These are phyloP conservation scores for Chrysina gloriosa DNA, from an alignment of 2,888 invertebrate species.

Conservation along the genomic window DNA sequence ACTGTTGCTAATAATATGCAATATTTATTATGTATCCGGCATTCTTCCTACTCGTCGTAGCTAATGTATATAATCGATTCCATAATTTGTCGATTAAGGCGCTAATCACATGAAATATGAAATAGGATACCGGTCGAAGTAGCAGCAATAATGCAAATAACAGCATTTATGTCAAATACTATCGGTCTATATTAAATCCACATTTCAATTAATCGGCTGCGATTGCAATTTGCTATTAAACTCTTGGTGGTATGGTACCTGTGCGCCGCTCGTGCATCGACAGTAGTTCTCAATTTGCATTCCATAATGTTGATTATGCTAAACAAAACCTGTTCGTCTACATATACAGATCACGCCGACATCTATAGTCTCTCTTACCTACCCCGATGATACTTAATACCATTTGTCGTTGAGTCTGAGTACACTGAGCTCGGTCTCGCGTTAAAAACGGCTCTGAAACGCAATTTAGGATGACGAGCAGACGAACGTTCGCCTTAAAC, in stretches of 20 bases:
- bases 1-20: not conserved
- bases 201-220: conserved; percentile 50
- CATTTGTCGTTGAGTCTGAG: conserved; percentile 1
- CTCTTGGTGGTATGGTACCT: conserved; percentile 38
- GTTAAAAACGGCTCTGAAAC: not conserved
- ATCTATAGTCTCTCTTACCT: not conserved
- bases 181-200: conserved; percentile 31
- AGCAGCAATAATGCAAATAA: conserved; percentile 20
- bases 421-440: not conserved
- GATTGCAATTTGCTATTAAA: conserved; percentile 48
- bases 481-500: too few relatives aligned
- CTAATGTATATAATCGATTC: conserved; percentile 20
- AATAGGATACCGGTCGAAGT: conserved; percentile 4
- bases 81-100: conserved; percentile 20
- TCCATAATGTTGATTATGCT: conserved; percentile 36
- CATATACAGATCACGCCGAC: not conserved
- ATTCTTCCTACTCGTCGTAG: conserved; percentile 4
- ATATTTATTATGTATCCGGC: not conserved
- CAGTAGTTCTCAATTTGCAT: conserved; percentile 40
- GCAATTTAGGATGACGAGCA: not conserved
- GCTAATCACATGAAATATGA: conserved; percentile 27
- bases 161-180: conserved; percentile 32
- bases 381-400: conserved; percentile 7
- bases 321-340: conserved; percentile 39
- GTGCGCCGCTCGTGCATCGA: conserved; percentile 35